A percentile compares a stretch with the other conserved stretches of the same genome.
Evolutionary conservation across 2,888 invertebrate species (phyloP).

Genomic region (Acronicta leporina): DNA sequence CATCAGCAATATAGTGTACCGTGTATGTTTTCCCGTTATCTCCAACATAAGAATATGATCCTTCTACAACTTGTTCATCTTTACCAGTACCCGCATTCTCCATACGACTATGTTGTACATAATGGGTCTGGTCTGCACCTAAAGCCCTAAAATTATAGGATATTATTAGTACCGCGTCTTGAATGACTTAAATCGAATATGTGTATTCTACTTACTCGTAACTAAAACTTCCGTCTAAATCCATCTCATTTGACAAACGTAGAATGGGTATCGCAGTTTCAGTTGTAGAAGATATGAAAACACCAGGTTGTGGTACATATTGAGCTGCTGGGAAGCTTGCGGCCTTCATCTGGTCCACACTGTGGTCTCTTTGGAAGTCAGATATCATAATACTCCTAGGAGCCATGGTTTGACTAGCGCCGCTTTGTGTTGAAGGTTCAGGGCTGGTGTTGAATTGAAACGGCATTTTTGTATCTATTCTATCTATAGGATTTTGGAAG

Average conservation of each 20-base stretch:
- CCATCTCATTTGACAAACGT: constrained; percentile 87
- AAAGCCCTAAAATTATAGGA: constrained; percentile 72
- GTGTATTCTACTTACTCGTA: constrained; percentile 81
- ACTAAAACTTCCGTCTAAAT: constrained; percentile 88
- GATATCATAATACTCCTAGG: constrained; percentile 76
- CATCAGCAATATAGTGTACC: constrained; percentile 92
- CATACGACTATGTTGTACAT: constrained; percentile 88
- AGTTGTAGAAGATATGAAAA: constrained; percentile 79
- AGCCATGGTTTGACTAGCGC: constrained; percentile 64
- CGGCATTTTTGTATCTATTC: constrained; percentile 74
- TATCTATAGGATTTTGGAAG: constrained; percentile 72
- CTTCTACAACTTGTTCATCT: constrained; percentile 90
- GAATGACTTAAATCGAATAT: background rate
- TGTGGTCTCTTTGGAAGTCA: constrained; percentile 72
- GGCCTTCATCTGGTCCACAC: constrained; percentile 73
- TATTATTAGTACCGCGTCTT: constrained; percentile 13
- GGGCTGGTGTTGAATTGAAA: constrained; percentile 59
- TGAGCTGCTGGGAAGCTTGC: constrained; percentile 69
- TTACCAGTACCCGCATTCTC: constrained; percentile 88
- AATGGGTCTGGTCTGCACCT: constrained; percentile 87
- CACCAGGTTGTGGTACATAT: constrained; percentile 72
- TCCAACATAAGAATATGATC: constrained; percentile 90
- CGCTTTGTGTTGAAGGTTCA: constrained; percentile 50
- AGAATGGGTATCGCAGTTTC: constrained; percentile 87
- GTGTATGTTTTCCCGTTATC: constrained; percentile 90